Evolutionary conservation across 2,888 invertebrate species (phyloP).

Genomic region (Sphecodes monilicornis): DNA sequence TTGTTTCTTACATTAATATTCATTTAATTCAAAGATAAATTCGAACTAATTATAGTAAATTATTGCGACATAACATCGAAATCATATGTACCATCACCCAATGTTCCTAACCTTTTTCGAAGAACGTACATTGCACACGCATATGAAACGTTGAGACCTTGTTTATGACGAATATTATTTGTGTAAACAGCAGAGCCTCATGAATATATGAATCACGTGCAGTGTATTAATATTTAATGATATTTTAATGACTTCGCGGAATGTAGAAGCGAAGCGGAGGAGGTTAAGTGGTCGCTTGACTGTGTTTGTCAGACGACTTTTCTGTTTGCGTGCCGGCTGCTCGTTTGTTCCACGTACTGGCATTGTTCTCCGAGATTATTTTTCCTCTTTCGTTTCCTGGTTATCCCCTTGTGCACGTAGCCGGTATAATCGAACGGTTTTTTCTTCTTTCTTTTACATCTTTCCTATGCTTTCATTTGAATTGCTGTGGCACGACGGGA

Average conservation of each 20-base stretch:
- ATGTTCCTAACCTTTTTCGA: not conserved
- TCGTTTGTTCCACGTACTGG: constrained; percentile 63
- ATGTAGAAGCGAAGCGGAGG: constrained; percentile 53
- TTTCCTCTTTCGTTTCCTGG: constrained; percentile 57
- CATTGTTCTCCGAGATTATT: constrained; percentile 66
- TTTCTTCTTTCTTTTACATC: constrained; percentile 23
- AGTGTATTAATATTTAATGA: constrained; percentile 73
- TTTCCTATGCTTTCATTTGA: constrained; percentile 52
- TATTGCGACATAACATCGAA: not conserved
- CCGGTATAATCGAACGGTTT: constrained; percentile 55
- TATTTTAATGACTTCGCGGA: constrained; percentile 70
- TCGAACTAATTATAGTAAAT: not conserved
- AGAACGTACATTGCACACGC: not conserved
- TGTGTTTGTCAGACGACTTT: constrained; percentile 64
- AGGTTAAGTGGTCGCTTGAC: constrained; percentile 59
- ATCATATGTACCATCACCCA: not conserved
- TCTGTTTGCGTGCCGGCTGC: constrained; percentile 63
- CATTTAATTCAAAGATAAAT: not conserved
- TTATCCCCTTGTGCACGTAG: constrained; percentile 57
- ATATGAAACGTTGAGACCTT: not conserved
- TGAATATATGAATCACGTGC: constrained; percentile 18
- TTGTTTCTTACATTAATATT: not conserved
- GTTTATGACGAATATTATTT: not conserved
- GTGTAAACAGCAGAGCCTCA: not conserved
- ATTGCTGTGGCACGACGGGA: constrained; percentile 37